A percentile compares a stretch with the other conserved stretches of the same genome.
Evolutionary conservation across 92 coral and sea anemone genomes (phyloP).

Genomic region (Porites divaricata): DNA sequence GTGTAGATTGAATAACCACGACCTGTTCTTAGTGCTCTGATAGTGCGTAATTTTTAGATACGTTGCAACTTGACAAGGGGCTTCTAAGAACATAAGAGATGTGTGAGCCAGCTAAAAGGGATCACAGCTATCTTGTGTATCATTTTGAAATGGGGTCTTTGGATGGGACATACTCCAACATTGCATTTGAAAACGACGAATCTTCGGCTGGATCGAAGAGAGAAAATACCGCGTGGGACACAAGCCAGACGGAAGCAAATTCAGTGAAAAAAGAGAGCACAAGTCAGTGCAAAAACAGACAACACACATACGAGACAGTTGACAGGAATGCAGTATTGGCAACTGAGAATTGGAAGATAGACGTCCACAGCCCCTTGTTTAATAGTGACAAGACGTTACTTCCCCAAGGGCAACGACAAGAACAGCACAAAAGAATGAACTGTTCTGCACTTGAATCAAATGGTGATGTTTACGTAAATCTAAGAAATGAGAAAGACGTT

Average conservation of each 20-base stretch:
- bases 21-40: background rate
- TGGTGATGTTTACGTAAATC: background rate
- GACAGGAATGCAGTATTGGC: background rate
- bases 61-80: background rate
- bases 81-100: background rate
- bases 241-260: background rate
- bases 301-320: background rate
- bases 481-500: background rate
- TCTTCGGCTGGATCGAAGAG: background rate
- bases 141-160: constrained; percentile 23
- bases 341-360: background rate
- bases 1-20: background rate
- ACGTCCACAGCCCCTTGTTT: background rate
- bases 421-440: background rate
- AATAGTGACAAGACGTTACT: background rate
- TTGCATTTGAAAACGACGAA: background rate
- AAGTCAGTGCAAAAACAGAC: background rate
- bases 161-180: background rate
- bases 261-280: background rate
- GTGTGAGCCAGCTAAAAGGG: background rate
- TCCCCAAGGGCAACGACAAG: background rate
- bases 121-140: constrained; percentile 7
- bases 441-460: background rate
- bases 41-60: background rate
- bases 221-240: background rate